Base-by-base conservation (phyloP, 1,140 invertebrate genomes). In the Drosophila persimilis region DNA sequence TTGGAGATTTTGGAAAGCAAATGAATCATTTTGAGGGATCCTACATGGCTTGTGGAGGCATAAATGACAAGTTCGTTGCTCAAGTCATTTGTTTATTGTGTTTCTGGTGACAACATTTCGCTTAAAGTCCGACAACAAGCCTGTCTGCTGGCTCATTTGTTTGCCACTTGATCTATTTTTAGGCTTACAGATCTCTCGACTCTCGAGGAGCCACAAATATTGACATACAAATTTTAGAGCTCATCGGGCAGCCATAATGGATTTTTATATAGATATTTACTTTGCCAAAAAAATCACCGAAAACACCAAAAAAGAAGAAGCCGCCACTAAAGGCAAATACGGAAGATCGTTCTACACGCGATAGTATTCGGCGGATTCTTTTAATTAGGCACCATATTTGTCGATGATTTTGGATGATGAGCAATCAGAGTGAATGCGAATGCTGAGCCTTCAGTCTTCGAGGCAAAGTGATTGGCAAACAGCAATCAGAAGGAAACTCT, bases 331-430 rank as follows among this genome's bases (percentile, higher is more conserved):
- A 66, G 66, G 59, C 74, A 77, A 85, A 85, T 86, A 85, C 81
- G 81, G 77, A 85, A 85, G 77, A 85, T 85, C 44, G 51, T 77
- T 80, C 63, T 80, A 48, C 51, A 9, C 44, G 51, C 31, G 52
- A n/a, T n/a, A 39, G 35, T 2, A 39, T 39, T 39, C 45, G 56
- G 57, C 65, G 61, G 61, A 54, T 58, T 64, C 60, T 74, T 80
- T 80, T 75, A 85, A 85, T 81, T 81, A 81, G 73, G 73, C 66
- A 76, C 77, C 81, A 65, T 86, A 77, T 81, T 81, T 80, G 78
- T 45, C 58, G 48, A 47, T 58, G 63, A 69, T 67, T 69, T 69
- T 17, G 63, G 63, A 67, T 86, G 81, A 71, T 86, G 81, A 81
- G 70, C 81, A 77, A 77, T 80, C 77, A 80, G 54, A 50, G 67